phyloP scores from a whole-genome alignment of 92 coral and sea anemone species.

The Palythoa grandis region DNA sequence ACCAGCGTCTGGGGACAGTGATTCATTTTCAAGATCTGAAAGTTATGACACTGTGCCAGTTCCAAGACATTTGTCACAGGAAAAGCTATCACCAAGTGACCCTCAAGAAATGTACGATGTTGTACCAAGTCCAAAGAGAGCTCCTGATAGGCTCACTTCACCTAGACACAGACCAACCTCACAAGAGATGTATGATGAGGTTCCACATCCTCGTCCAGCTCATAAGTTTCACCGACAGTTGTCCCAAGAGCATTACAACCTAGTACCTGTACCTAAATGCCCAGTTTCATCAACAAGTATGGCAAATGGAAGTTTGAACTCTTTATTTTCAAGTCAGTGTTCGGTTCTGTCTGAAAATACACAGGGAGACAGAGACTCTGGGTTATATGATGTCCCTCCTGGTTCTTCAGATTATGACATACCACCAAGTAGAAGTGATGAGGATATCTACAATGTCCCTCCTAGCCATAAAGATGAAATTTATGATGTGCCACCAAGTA shows the following conservation, averaged over 20 bases:
- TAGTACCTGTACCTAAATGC: slow-evolving; percentile 65
- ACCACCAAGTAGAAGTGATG: slow-evolving; percentile 1
- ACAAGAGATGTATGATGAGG: slow-evolving; percentile 67
- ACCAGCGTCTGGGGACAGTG: slow-evolving; percentile 46
- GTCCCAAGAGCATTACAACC: slow-evolving; percentile 65
- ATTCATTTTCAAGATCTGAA: slow-evolving; percentile 40
- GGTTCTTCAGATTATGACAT: slow-evolving; percentile 10
- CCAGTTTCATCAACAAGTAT: slow-evolving; percentile 36
- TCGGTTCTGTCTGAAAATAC: slow-evolving; percentile 31
- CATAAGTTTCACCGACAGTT: slow-evolving; percentile 43
- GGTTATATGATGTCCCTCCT: slow-evolving; percentile 74
- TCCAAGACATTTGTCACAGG: slow-evolving; percentile 45
- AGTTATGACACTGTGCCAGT: slow-evolving; percentile 67
- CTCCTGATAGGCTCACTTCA: neutral
- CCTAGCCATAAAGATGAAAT: slow-evolving; percentile 45
- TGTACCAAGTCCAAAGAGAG: slow-evolving; percentile 28
- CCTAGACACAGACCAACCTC: slow-evolving; percentile 21
- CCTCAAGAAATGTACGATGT: slow-evolving; percentile 14
- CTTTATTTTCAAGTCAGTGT: slow-evolving; percentile 51
- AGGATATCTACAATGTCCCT: slow-evolving; percentile 42
- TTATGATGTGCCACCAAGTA: slow-evolving; percentile 63
- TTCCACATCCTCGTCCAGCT: slow-evolving; percentile 46
- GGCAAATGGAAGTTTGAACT: slow-evolving; percentile 24
- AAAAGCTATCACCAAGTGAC: neutral
- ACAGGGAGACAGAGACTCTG: slow-evolving; percentile 67